Evolutionary conservation across 2,888 invertebrate genomes (phyloP).

Genomic region (Apodemia hepburni): DNA sequence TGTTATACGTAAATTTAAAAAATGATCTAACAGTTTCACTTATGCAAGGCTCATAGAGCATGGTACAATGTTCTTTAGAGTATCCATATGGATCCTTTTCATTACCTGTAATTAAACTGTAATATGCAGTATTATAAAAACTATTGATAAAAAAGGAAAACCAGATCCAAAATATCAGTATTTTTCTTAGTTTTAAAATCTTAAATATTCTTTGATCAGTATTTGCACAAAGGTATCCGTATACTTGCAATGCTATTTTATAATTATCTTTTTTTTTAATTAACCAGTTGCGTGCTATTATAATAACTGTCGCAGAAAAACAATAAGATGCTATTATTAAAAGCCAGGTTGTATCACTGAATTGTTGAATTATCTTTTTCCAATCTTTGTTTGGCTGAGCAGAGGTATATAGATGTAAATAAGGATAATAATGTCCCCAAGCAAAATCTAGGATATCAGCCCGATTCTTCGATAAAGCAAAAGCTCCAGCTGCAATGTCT

Average conservation of each 20-base stretch:
- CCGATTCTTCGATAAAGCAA: not conserved
- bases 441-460: not conserved
- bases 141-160: slow-evolving; percentile 50
- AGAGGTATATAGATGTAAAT: not conserved
- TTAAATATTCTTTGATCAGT: slow-evolving; percentile 38
- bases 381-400: not conserved
- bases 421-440: slow-evolving; percentile 2
- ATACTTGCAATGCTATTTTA: slow-evolving; percentile 31
- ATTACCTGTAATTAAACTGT: slow-evolving; percentile 43
- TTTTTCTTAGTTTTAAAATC: slow-evolving; percentile 37
- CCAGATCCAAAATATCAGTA: slow-evolving; percentile 49
- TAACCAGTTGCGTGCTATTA: not conserved
- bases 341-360: slow-evolving; percentile 6
- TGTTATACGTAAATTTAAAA: slow-evolving; percentile 42
- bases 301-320: not conserved
- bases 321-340: not conserved
- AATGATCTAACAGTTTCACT: slow-evolving; percentile 39
- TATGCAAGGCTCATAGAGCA: slow-evolving; percentile 43
- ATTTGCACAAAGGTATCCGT: slow-evolving; percentile 46
- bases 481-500: not conserved
- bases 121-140: slow-evolving; percentile 52
- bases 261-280: not conserved
- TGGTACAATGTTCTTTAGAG: slow-evolving; percentile 33
- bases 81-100: not conserved
- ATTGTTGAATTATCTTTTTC: slow-evolving; percentile 1